Evolutionary conservation across 2,888 invertebrate species (phyloP), one percentile per base, ranked within the genome.

Genomic region (Rhamnusium bicolor): DNA sequence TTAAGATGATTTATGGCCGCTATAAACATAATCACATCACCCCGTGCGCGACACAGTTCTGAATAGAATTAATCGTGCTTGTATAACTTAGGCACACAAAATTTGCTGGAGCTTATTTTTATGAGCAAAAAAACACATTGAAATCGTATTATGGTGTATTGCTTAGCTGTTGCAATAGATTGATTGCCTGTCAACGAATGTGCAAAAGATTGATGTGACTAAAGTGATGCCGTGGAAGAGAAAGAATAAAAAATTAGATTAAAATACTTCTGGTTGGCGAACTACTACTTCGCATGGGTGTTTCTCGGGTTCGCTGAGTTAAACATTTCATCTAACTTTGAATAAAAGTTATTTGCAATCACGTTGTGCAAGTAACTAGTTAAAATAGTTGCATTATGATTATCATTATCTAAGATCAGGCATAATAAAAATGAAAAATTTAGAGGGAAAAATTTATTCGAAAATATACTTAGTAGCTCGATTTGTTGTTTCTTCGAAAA

Each of bases 151-250:
- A 83, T 81, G 77, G 69, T 80, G 81, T 79, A 79, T 79, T 81
- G 77, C 63, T 21, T n/a, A n/a, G 51, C 53, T 70, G 71, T 75
- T 76, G 80, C 80, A 82, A 82, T 83, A 85, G 84, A 86, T 85
- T 85, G 85, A 85, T 85, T 82, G 83, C 83, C 84, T 84, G 84
- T 83, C 85, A 82, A 81, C 81, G 80, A 80, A 79, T 80, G 78
- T 79, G 78, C 79, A 78, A 77, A 84, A 85, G 85, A 85, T 85
- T 84, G 85, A 85, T 85, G 83, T 81, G 83, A 82, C 82, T 19
- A 61, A 40, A 79, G 79, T 72, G 82, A 79, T 80, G 74, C 74
- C 66, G 63, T 60, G 60, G 69, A 68, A 70, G 65, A 61, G 68
- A 72, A 74, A 68, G 58, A 67, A 53, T 60, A 73, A 75, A 75